Base-by-base conservation (phyloP, 2,113 vertebrate species). In the Eptatretus burgeri region DNA sequence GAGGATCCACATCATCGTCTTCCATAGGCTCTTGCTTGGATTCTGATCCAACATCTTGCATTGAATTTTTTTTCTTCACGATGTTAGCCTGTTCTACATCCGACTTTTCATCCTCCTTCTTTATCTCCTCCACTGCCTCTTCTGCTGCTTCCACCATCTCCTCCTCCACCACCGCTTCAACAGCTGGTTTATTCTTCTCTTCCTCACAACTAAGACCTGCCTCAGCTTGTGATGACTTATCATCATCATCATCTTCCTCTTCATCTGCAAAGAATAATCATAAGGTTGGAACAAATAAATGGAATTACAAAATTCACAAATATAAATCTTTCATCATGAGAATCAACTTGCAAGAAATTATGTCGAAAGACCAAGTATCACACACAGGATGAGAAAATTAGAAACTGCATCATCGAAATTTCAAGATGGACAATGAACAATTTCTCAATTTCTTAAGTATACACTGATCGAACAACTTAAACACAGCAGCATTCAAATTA, bases 1-100 rank as follows among this genome's bases (percentile, higher is more conserved):
- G 71, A 27, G 91, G 81, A 69, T 98, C 91, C 50, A 94, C 70
- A 51, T 95, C 91, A 17, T 94, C 88, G 66, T 73, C 79, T 66
- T 79, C 80, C 10, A 41, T 3, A 41, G 27, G 27, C 7, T 41
- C 27, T 41, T 41, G 27, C 27, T 41, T 41, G 27, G 27, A 41
- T 41, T 41, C 27, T 41, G 27, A 41, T 41, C 3, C 27, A 41
- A 41, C 27, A 5, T 41, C 27, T 7, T 41, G 27, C 3, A 5
- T 41, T 41, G 27, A 41, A 41, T 41, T 41, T 41, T 41, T 41
- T 41, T 60, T 9, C n/a, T 60, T 20, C 10, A 17, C 56, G 12
- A 60, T 20, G 12, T 17, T 20, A 60, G 10, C 56, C 56, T 60
- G 56, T 10, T 17, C 12, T 10, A 10, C 19, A 12, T n/a, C 56